These are phyloP conservation scores for Alexandromys oeconomus DNA, from an alignment of 2,797 vertebrate genomes.

Conservation along the genomic window DNA sequence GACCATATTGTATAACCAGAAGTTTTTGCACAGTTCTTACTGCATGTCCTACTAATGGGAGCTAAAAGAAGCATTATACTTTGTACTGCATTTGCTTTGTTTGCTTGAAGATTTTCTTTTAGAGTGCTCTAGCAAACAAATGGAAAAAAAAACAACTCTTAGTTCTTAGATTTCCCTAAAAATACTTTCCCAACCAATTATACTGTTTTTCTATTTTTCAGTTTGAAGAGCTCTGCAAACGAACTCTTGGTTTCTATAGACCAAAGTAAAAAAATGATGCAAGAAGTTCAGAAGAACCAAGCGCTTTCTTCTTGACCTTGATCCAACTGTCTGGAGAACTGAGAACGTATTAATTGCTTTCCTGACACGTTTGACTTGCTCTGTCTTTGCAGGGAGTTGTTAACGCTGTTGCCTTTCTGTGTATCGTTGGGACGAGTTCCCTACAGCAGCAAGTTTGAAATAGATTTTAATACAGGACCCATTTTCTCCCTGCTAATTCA, in stretches of 20 bases:
- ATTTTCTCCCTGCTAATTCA: slow-evolving; percentile 72
- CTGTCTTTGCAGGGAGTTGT: slow-evolving; percentile 41
- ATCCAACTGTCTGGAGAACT: slow-evolving; percentile 69
- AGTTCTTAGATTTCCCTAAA: slow-evolving; percentile 10
- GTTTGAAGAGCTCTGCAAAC: neutral
- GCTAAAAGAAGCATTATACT: neutral
- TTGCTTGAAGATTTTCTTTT: neutral
- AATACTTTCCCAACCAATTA: neutral
- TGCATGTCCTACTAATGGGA: neutral
- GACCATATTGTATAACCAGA: neutral
- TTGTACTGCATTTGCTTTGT: neutral
- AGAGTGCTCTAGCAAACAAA: slow-evolving; percentile 23
- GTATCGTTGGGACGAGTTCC: slow-evolving; percentile 52
- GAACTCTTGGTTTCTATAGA: neutral
- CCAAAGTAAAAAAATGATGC: neutral
- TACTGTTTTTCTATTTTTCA: neutral
- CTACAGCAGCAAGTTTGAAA: slow-evolving; percentile 74
- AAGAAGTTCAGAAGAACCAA: slow-evolving; percentile 57
- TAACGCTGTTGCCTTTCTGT: slow-evolving; percentile 58
- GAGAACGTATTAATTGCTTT: slow-evolving; percentile 68
- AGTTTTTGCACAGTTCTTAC: neutral
- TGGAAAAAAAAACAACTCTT: neutral
- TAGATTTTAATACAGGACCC: slow-evolving; percentile 64
- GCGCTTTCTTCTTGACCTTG: neutral
- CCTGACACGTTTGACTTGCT: slow-evolving; percentile 53